phyloP scores from a whole-genome alignment of 1,140 invertebrate species.

The Meloidogyne floridensis region DNA sequence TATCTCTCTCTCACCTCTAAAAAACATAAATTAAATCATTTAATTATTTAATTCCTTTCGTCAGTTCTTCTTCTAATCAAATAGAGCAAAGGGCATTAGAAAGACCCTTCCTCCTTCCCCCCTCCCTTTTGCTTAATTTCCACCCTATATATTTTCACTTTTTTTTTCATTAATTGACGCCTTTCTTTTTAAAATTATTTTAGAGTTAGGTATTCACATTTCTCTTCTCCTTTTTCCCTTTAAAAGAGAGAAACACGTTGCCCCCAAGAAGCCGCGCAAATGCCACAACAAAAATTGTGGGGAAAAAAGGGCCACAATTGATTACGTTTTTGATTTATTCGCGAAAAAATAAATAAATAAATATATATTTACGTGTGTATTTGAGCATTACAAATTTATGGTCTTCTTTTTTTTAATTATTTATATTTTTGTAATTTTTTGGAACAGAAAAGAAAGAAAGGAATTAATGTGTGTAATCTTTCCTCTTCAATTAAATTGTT shows the following conservation, averaged over 20 bases:
- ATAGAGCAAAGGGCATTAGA: not conserved
- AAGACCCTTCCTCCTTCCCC: too few relatives aligned
- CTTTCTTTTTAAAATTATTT: not conserved
- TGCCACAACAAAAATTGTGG: not conserved
- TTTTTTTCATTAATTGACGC: not conserved
- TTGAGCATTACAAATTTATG: not conserved
- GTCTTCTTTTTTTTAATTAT: not conserved
- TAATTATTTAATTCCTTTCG: too few relatives aligned
- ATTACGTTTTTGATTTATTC: slow-evolving; percentile 10
- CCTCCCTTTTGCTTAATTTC: not conserved
- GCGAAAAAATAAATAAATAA: not conserved
- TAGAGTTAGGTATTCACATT: not conserved
- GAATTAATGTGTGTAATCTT: not conserved
- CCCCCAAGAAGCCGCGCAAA: not conserved
- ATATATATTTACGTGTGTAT: not conserved
- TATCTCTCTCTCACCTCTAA: too few relatives aligned
- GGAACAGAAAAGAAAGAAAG: not conserved
- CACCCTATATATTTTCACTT: not conserved
- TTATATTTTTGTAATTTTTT: not conserved
- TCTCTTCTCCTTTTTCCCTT: not conserved
- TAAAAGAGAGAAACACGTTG: not conserved
- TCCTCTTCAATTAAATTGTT: not conserved
- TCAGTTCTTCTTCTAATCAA: too few relatives aligned
- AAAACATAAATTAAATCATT: too few relatives aligned
- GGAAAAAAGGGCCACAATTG: not conserved